These are phyloP conservation scores for Chymomyza costata DNA, from an alignment of 1,140 invertebrate species.

Conservation along the genomic window DNA sequence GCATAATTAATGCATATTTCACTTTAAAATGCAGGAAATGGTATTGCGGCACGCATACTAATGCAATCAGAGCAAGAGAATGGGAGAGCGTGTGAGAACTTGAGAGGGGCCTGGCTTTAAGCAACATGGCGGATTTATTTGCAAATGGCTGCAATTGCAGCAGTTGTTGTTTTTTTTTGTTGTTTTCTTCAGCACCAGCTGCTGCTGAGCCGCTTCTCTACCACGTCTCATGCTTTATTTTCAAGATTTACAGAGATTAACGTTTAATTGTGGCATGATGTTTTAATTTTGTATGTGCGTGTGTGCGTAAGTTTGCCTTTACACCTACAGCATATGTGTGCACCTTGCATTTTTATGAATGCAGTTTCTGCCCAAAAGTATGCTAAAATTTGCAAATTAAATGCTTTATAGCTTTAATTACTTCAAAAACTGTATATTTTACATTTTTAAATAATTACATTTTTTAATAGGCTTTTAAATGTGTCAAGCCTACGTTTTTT, in stretches of 20 bases:
- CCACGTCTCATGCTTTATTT: no score
- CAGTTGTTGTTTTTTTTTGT: not conserved
- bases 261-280: conserved; percentile 70
- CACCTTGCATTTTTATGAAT: not conserved
- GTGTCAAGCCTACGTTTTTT: not conserved
- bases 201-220: conserved; percentile 54
- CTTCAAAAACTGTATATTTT: no score
- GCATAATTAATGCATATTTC: conserved; percentile 71
- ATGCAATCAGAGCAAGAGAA: conserved; percentile 13
- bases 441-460: not conserved
- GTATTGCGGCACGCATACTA: conserved; percentile 44
- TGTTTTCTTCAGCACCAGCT: conserved; percentile 15
- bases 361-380: not conserved
- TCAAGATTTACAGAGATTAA: no score
- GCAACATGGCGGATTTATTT: conserved; percentile 40
- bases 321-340: not conserved
- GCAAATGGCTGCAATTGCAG: conserved; percentile 38
- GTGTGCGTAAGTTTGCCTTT: conserved; percentile 28
- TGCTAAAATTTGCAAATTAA: no score
- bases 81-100: no score
- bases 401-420: no score
- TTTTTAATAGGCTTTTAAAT: not conserved
- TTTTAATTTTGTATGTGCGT: conserved; percentile 57
- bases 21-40: conserved; percentile 74
- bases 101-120: conserved; percentile 14